These are phyloP conservation scores for Harlomillsia oculata DNA, from an alignment of 1,140 invertebrate species.

Conservation along the genomic window DNA sequence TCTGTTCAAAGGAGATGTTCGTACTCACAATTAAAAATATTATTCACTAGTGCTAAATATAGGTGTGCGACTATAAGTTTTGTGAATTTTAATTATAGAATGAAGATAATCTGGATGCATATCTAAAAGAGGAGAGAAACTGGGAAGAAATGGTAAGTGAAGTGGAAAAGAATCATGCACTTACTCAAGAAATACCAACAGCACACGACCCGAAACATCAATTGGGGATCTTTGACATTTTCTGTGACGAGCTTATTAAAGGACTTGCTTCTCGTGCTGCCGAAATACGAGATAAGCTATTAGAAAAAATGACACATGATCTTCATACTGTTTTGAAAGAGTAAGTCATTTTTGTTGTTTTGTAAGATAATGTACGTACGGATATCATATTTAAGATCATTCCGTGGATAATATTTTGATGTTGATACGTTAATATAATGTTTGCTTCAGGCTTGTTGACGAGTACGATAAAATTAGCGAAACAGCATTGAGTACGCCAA, in stretches of 20 bases:
- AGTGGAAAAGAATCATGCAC: slow-evolving; percentile 54
- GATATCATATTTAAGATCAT: slow-evolving; percentile 9
- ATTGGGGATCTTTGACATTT: slow-evolving; percentile 76
- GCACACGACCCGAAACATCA: slow-evolving; percentile 57
- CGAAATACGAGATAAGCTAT: slow-evolving; percentile 57
- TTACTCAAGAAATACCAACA: slow-evolving; percentile 54
- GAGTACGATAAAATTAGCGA: slow-evolving; percentile 75
- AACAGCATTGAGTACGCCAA: slow-evolving; percentile 64
- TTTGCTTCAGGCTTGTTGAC: slow-evolving; percentile 68
- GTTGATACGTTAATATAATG: slow-evolving; percentile 33
- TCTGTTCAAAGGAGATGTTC: slow-evolving; percentile 64
- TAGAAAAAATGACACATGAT: slow-evolving; percentile 62
- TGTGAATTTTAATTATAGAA: slow-evolving; percentile 17
- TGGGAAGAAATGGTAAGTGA: slow-evolving; percentile 39
- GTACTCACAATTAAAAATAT: background rate
- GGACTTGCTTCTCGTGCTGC: slow-evolving; percentile 57
- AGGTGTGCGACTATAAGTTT: background rate
- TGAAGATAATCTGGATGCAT: slow-evolving; percentile 20
- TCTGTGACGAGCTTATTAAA: slow-evolving; percentile 66
- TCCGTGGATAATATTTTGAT: background rate
- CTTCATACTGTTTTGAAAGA: slow-evolving; percentile 66
- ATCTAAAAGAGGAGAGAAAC: slow-evolving; percentile 17
- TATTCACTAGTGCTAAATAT: background rate
- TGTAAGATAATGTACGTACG: slow-evolving; percentile 9
- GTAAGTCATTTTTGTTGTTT: slow-evolving; percentile 54